A percentile compares a stretch with the other conserved stretches of the same genome.
These are phyloP conservation scores for Nibea coibor DNA, from an alignment of 2,113 vertebrate genomes.

Conservation along the genomic window DNA sequence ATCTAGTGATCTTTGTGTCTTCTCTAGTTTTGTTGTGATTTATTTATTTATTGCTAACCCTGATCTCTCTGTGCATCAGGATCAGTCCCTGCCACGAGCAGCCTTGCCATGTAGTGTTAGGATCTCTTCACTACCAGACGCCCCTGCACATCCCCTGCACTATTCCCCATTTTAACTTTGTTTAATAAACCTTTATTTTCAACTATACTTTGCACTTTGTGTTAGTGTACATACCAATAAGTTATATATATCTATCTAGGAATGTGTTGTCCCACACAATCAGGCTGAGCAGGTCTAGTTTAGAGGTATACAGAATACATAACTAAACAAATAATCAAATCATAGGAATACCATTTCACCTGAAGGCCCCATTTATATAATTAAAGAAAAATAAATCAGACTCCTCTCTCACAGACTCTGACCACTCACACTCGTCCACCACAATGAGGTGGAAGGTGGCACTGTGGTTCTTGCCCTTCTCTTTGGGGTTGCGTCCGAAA, in stretches of 20 bases:
- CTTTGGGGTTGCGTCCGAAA: conserved; percentile 91
- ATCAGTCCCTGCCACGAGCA: no score
- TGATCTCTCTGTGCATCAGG: no score
- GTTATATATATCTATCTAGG: not conserved
- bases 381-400: not conserved
- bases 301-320: not conserved
- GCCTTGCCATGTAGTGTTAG: no score
- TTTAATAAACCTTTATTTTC: no score
- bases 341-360: not conserved
- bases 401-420: not conserved
- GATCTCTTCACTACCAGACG: no score
- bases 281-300: not conserved
- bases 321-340: not conserved
- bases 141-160: no score
- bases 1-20: no score
- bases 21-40: no score
- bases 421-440: conserved; percentile 89
- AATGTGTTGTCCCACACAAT: not conserved
- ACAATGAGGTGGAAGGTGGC: conserved; percentile 89
- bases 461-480: conserved; percentile 85
- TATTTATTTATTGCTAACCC: no score
- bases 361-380: not conserved
- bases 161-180: no score
- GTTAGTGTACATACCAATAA: no score
- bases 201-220: no score